phyloP scores from a whole-genome alignment of 2,113 vertebrate genomes.

The Scophthalmus maximus region DNA sequence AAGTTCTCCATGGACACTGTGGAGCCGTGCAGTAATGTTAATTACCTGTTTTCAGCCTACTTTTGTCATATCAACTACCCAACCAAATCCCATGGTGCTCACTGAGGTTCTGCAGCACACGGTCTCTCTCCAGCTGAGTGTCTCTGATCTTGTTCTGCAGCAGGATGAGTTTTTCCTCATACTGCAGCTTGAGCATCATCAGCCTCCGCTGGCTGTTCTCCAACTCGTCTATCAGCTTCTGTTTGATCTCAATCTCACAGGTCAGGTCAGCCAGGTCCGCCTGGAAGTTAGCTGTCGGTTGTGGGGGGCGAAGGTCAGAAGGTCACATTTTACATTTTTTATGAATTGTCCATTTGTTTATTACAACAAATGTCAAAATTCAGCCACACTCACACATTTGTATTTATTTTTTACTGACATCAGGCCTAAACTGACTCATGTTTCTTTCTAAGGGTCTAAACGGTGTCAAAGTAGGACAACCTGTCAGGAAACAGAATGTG shows the following conservation, averaged over 20 bases:
- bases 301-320: not conserved
- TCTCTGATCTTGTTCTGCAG: conserved; percentile 98
- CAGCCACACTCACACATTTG: not conserved
- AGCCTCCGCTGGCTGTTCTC: conserved; percentile 96
- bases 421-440: not conserved
- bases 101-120: conserved; percentile 97
- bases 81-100: conserved; percentile 47
- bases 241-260: conserved; percentile 98
- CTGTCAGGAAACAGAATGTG: not conserved
- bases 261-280: conserved; percentile 94
- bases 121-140: conserved; percentile 95
- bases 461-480: not conserved
- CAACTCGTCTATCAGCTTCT: conserved; percentile 96
- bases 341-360: not conserved
- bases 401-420: not conserved
- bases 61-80: not conserved
- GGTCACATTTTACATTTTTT: not conserved
- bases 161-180: conserved; percentile 96
- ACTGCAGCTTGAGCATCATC: conserved; percentile 95
- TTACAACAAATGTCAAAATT: not conserved
- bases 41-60: not conserved
- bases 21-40: not conserved
- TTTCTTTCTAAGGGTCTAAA: not conserved
- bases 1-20: conserved; percentile 95
- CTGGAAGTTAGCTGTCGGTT: conserved; percentile 88